These are phyloP conservation scores for Aphelenchoides fujianensis DNA, from an alignment of 1,140 invertebrate species.

Conservation along the genomic window DNA sequence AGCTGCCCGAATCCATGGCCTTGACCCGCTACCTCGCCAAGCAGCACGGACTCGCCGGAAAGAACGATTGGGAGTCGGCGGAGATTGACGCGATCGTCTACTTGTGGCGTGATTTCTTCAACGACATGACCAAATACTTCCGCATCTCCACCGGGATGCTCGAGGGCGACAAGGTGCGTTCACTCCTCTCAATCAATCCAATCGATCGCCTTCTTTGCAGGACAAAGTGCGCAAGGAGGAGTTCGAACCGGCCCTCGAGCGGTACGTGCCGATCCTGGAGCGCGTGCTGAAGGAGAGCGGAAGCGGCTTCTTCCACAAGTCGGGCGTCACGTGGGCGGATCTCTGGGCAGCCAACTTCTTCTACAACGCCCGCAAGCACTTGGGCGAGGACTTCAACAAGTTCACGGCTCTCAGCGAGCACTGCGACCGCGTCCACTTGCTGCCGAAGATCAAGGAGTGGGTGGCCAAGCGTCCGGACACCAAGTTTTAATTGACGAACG, in stretches of 20 bases:
- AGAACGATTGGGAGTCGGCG: slow-evolving; percentile 39
- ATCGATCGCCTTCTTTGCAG: too few relatives aligned
- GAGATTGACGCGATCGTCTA: slow-evolving; percentile 36
- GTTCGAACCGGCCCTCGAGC: not conserved
- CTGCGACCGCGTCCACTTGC: too few relatives aligned
- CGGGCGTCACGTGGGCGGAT: slow-evolving; percentile 18
- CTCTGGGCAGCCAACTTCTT: slow-evolving; percentile 12
- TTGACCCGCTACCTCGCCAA: slow-evolving; percentile 55
- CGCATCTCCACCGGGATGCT: not conserved
- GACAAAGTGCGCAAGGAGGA: not conserved
- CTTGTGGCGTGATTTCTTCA: not conserved
- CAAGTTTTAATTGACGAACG: too few relatives aligned
- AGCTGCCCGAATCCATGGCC: slow-evolving; percentile 43
- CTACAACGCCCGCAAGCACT: too few relatives aligned
- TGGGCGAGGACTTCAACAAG: too few relatives aligned
- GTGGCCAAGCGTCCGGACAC: too few relatives aligned
- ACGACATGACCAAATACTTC: not conserved
- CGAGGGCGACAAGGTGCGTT: not conserved
- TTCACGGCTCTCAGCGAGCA: too few relatives aligned
- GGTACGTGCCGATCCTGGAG: slow-evolving; percentile 4
- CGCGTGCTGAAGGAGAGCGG: slow-evolving; percentile 1
- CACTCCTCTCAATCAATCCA: too few relatives aligned
- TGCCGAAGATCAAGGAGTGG: too few relatives aligned
- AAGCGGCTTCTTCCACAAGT: slow-evolving; percentile 9
- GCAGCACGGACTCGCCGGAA: slow-evolving; percentile 46